Evolutionary conservation across 2,888 invertebrate species (phyloP).

Genomic region (Chirona hameri): DNA sequence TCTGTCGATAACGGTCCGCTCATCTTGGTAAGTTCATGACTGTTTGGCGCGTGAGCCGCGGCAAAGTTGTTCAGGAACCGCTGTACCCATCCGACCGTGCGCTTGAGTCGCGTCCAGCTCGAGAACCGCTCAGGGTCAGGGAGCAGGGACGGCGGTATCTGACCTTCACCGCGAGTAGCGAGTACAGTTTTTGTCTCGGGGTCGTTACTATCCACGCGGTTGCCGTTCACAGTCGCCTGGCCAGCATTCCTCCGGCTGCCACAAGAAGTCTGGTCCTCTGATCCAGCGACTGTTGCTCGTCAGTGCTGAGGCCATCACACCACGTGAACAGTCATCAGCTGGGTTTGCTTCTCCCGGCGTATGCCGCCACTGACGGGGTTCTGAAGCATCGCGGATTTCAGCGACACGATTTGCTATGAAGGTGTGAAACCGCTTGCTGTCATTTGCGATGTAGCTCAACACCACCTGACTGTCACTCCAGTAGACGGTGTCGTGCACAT

Average conservation of each 20-base stretch:
- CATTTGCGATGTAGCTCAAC: not conserved
- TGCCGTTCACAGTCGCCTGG: not conserved
- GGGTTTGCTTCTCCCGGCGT: not conserved
- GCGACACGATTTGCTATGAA: not conserved
- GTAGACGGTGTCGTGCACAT: not conserved
- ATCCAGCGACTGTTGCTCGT: not conserved
- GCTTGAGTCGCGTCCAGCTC: not conserved
- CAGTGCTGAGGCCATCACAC: not conserved
- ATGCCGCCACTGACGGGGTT: not conserved
- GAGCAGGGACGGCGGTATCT: not conserved
- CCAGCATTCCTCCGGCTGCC: not conserved
- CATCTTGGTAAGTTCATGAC: not conserved
- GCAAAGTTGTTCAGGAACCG: not conserved
- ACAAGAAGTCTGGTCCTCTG: not conserved
- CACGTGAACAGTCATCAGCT: not conserved
- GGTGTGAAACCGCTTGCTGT: not conserved
- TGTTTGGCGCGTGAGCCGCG: not conserved
- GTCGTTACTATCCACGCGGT: not conserved
- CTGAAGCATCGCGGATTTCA: not conserved
- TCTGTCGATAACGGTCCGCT: not conserved
- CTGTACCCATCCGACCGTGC: not conserved
- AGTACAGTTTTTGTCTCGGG: not conserved
- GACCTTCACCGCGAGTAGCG: not conserved
- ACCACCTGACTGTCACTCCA: not conserved
- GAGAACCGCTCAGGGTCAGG: not conserved